Base-by-base conservation (phyloP, 2,797 vertebrate genomes). In the Danio aesculapii region DNA sequence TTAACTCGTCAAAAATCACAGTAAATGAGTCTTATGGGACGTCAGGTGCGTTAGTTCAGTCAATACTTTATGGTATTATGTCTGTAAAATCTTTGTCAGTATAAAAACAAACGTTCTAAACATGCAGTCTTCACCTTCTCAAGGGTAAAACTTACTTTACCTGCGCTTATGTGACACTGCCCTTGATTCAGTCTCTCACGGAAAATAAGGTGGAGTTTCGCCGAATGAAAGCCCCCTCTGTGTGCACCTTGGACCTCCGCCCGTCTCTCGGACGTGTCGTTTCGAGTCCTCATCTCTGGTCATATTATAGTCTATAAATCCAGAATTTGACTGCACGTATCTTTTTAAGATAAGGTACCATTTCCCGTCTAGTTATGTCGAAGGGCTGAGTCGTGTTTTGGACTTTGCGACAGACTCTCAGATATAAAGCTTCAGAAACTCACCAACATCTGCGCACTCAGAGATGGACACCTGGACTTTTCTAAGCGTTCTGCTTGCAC, bases 401-500 rank as follows among this genome's bases (percentile, higher is more conserved):
- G 82, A 91, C 92, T 91, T 90, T 91, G 88, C 85, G 63, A 69
- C 55, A 68, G 43, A 70, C 39, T 72, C 47, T 63, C 47, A 8
- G 16, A 64, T 79, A 74, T 73, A 80, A 81, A 16, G 41, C 10
- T 90, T 88, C 89, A 92, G 88, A 17, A 14, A 41, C 75, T 10
- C 19, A 58, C 52, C 84, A 62, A 21, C 0, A 0, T 30, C 69
- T 55, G 55, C 46, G 61, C 82, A 53, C 9, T 82, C 62, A 43
- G 62, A 75, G 88, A 91, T 93, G 90, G 84, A 80, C 79, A 81
- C 83, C 84, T 92, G 90, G 92, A 87, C 57, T 52, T 86, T 84
- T 19, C 49, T 88, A 0, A 86, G 71, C 79, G 70, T 83, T 53
- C 79, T 94, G 0, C 83, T 95, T 9, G 79, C 92, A 0, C 39